These are phyloP conservation scores for Epinotia bilunana DNA, from an alignment of 2,888 invertebrate species.

Conservation along the genomic window DNA sequence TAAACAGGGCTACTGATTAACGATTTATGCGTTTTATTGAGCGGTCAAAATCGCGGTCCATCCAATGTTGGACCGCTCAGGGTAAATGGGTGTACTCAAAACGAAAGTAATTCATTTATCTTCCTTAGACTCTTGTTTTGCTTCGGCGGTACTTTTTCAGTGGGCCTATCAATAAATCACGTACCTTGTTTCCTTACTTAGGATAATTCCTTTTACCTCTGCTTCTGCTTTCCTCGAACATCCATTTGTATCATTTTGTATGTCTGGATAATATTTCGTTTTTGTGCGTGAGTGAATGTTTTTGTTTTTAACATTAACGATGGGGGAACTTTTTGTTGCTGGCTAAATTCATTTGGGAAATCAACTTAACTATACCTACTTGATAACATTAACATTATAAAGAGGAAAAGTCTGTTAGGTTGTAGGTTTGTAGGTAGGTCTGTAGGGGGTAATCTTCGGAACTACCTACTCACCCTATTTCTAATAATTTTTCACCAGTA, in stretches of 20 bases:
- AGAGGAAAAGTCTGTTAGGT: no score
- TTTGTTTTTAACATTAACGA: slow-evolving; percentile 37
- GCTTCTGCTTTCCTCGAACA: slow-evolving; percentile 58
- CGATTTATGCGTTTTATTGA: slow-evolving; percentile 28
- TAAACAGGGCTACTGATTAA: slow-evolving; percentile 14
- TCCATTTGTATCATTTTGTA: slow-evolving; percentile 63
- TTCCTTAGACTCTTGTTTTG: slow-evolving; percentile 77
- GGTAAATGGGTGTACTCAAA: slow-evolving; percentile 63
- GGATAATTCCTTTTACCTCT: slow-evolving; percentile 67
- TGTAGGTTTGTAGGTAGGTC: no score
- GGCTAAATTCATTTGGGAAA: slow-evolving; percentile 31
- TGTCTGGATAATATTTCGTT: slow-evolving; percentile 36
- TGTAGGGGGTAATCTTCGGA: no score
- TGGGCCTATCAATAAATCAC: slow-evolving; percentile 77
- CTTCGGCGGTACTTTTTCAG: slow-evolving; percentile 66
- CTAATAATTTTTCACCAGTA: no score
- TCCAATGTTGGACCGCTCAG: slow-evolving; percentile 26
- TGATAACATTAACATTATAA: no score
- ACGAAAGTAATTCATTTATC: slow-evolving; percentile 79
- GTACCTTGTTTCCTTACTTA: slow-evolving; percentile 72
- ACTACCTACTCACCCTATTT: no score
- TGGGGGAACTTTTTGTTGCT: slow-evolving; percentile 20
- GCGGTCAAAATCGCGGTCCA: slow-evolving; percentile 31
- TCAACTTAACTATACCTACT: neutral
- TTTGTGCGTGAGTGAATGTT: slow-evolving; percentile 30